These are phyloP conservation scores for Mionectes macconnelli DNA, from an alignment of 2,113 vertebrate genomes.

Conservation along the genomic window DNA sequence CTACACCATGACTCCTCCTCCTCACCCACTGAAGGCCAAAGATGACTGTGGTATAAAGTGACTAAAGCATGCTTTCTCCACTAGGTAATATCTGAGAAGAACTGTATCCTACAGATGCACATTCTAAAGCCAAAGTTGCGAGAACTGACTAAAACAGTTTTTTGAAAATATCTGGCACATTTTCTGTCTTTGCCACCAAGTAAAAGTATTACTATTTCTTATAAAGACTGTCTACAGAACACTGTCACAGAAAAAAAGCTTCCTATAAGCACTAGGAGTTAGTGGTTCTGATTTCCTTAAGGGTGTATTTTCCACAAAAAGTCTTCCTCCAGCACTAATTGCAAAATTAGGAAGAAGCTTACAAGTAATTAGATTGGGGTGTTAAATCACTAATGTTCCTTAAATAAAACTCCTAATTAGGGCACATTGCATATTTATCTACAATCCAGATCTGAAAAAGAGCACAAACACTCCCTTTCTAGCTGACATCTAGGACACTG, in stretches of 20 bases:
- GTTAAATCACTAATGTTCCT: conserved; percentile 11
- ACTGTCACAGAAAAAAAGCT: neutral
- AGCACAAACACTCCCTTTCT: neutral
- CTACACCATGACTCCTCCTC: neutral
- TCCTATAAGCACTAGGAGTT: neutral
- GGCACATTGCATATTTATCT: neutral
- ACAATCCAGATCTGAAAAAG: neutral
- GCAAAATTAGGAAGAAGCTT: conserved; percentile 34
- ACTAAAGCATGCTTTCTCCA: neutral
- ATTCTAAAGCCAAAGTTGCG: neutral
- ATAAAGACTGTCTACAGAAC: neutral
- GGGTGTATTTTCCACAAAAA: neutral
- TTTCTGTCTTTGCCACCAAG: neutral
- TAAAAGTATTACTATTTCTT: neutral
- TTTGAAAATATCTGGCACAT: neutral
- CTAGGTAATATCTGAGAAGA: neutral
- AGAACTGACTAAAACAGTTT: neutral
- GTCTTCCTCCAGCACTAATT: neutral
- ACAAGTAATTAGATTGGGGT: neutral
- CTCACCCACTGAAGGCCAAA: neutral
- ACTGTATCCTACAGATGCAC: neutral
- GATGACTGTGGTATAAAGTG: neutral
- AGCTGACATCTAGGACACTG: neutral
- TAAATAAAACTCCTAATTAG: conserved; percentile 51
- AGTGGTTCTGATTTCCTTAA: neutral